phyloP scores from a whole-genome alignment of 1,140 invertebrate species.

The Aporrectodea caliginosa region DNA sequence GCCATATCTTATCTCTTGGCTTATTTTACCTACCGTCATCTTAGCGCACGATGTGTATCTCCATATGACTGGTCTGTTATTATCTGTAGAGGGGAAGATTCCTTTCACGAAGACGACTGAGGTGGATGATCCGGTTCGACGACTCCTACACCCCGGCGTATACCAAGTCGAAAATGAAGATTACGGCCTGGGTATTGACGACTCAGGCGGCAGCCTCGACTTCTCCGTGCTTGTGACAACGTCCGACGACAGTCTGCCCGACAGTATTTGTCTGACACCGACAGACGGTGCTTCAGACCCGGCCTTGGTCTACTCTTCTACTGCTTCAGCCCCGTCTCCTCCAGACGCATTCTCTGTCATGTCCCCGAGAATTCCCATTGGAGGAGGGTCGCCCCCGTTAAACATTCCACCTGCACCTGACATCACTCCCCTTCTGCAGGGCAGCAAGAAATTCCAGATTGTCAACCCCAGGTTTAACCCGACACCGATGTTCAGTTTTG shows the following conservation, averaged over 20 bases:
- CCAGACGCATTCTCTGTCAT: background rate
- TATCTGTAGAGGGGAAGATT: constrained; percentile 76
- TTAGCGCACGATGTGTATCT: too few species aligned
- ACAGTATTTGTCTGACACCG: constrained; percentile 61
- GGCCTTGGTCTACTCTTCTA: background rate
- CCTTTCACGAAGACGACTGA: constrained; percentile 88
- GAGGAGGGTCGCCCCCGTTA: background rate
- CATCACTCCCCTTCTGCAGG: constrained; percentile 40
- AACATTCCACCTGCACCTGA: constrained; percentile 54
- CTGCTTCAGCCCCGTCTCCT: background rate
- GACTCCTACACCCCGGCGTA: constrained; percentile 65
- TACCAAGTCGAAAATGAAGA: background rate
- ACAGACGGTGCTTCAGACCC: constrained; percentile 49
- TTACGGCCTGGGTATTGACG: constrained; percentile 61
- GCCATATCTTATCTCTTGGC: too few species aligned
- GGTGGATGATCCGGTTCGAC: constrained; percentile 74
- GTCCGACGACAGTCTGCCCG: constrained; percentile 77
- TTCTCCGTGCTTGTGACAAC: background rate
- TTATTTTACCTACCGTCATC: too few species aligned
- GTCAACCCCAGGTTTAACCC: constrained; percentile 50
- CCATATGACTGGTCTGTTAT: too few species aligned
- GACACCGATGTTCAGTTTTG: background rate
- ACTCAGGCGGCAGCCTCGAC: background rate
- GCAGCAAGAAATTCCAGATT: constrained; percentile 26
- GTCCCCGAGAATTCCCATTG: background rate